Evolutionary conservation across 2,797 vertebrate genomes (phyloP).

Genomic region (Synaphobranchus kaupii): DNA sequence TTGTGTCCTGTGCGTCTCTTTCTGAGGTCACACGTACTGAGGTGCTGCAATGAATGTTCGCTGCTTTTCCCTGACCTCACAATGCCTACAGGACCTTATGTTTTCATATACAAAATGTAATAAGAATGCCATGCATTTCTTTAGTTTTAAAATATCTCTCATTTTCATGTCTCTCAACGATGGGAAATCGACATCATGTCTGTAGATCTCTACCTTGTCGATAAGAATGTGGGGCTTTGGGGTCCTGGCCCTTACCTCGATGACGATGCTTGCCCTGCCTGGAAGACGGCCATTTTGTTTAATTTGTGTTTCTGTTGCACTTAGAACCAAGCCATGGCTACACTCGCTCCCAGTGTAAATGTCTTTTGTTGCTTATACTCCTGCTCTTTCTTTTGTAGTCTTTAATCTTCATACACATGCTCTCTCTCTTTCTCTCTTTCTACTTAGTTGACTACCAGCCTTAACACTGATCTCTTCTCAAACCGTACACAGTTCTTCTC

Average conservation of each 20-base stretch:
- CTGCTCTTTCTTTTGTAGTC: not conserved
- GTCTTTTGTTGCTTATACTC: not conserved
- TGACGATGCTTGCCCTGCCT: too few species aligned
- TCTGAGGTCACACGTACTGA: not conserved
- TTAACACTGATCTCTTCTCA: not conserved
- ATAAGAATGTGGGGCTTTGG: too few species aligned
- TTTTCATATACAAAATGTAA: constrained; percentile 24
- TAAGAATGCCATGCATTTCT: not conserved
- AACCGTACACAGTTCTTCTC: not conserved
- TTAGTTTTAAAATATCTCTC: too few species aligned
- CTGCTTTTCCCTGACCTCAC: not conserved
- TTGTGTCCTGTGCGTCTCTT: not conserved
- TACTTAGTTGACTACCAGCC: not conserved
- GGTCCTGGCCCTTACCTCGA: too few species aligned
- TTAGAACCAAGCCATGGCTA: too few species aligned
- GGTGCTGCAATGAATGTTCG: not conserved
- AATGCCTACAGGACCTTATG: not conserved
- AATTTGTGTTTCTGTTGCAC: too few species aligned
- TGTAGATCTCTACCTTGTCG: not conserved
- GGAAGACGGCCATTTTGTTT: too few species aligned
- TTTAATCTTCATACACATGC: not conserved
- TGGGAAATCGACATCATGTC: not conserved
- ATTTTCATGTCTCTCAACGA: not conserved
- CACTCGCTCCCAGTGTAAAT: too few species aligned
- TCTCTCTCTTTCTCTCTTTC: not conserved